Percentiles rank a stretch among this genome's conserved stretches.
These are phyloP conservation scores for Rhinophrynus dorsalis DNA, from an alignment of 2,797 vertebrate genomes.

Conservation along the genomic window DNA sequence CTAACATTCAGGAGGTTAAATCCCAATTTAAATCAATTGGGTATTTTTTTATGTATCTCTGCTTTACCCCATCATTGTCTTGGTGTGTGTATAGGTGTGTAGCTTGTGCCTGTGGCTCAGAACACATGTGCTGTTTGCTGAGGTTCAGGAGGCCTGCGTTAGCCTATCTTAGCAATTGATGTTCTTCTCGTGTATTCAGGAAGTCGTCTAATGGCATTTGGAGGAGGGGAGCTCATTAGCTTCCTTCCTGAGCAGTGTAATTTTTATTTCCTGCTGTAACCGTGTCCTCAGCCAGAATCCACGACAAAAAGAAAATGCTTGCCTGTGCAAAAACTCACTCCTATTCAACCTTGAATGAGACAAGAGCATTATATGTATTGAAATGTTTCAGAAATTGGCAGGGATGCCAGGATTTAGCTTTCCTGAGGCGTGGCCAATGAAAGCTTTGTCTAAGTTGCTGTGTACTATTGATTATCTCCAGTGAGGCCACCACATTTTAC, in stretches of 20 bases:
- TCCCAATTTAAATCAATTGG: too few species aligned
- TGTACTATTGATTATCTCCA: constrained; percentile 14
- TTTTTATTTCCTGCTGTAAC: constrained; percentile 86
- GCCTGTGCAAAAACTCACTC: constrained; percentile 42
- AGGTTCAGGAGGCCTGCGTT: too few species aligned
- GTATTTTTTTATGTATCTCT: too few species aligned
- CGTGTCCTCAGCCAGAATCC: constrained; percentile 66
- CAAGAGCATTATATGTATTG: constrained; percentile 43
- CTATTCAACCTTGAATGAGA: constrained; percentile 49
- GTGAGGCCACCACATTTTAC: background rate
- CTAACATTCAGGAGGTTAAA: too few species aligned
- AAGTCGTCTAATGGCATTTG: constrained; percentile 85
- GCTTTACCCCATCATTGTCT: too few species aligned
- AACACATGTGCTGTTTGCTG: too few species aligned
- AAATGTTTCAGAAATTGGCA: constrained; percentile 45
- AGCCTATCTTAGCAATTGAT: constrained; percentile 60
- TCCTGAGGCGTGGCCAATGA: constrained; percentile 23
- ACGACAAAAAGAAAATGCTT: constrained; percentile 50
- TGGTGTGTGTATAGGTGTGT: too few species aligned
- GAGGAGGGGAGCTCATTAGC: constrained; percentile 74
- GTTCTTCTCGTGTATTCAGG: constrained; percentile 75
- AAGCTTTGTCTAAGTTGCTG: constrained; percentile 17
- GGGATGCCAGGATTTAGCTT: constrained; percentile 23
- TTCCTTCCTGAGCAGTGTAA: constrained; percentile 88
- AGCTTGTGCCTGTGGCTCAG: too few species aligned